These are phyloP conservation scores for Pangasius sanitwongsei DNA, from an alignment of 2,797 vertebrate species.

Conservation along the genomic window DNA sequence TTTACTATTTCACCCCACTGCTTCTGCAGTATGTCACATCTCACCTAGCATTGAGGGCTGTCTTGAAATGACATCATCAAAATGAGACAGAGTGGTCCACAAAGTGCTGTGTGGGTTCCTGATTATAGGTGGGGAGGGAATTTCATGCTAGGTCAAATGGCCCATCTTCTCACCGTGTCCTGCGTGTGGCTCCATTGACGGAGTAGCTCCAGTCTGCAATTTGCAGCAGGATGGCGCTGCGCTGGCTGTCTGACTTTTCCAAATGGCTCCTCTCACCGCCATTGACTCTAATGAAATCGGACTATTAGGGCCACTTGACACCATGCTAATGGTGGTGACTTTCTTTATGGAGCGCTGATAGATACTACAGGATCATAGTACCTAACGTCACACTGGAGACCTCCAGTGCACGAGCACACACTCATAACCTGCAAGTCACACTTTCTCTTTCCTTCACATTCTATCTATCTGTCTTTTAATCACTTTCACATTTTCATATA, in stretches of 20 bases:
- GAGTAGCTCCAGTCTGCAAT: conserved; percentile 64
- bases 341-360: conserved; percentile 64
- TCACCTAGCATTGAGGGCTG: conserved; percentile 29
- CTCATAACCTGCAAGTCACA: conserved; percentile 27
- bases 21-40: conserved; percentile 62
- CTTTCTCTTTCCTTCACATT: neutral
- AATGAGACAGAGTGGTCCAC: conserved; percentile 45
- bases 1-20: neutral
- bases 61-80: conserved; percentile 52
- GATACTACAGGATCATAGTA: conserved; percentile 48
- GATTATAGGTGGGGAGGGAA: conserved; percentile 43
- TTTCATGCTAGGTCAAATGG: conserved; percentile 57
- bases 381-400: conserved; percentile 39
- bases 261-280: conserved; percentile 85
- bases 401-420: conserved; percentile 24
- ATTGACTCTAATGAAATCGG: conserved; percentile 87
- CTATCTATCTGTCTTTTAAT: neutral
- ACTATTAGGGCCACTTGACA: conserved; percentile 80
- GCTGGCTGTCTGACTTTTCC: conserved; percentile 80
- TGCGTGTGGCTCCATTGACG: conserved; percentile 59
- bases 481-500: neutral
- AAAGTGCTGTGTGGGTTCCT: conserved; percentile 32
- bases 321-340: conserved; percentile 82
- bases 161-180: conserved; percentile 49
- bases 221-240: conserved; percentile 65